Base-by-base conservation (phyloP, 2,113 vertebrate species). In the Thunnus thynnus region DNA sequence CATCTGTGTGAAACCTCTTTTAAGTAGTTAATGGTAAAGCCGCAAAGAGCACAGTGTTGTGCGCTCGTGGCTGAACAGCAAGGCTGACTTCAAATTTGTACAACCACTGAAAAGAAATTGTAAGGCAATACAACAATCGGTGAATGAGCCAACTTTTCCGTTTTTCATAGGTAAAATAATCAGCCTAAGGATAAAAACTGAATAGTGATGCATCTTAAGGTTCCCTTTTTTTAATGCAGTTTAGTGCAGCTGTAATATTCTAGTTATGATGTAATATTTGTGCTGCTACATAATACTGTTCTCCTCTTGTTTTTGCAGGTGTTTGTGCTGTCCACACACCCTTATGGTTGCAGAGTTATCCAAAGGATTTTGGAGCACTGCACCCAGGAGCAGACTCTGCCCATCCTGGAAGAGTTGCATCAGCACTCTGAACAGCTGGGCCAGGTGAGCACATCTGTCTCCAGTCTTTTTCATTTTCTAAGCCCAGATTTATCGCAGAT, bases 361-460 rank as follows among this genome's bases (percentile, higher is more conserved):
- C 98, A 99, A 84, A 96, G 98, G 81, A 99, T 99, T 87, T 91
- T 99, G 86, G 98, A 99, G 78, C 98, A 99, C 86, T 99, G 98
- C 84, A 99, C 98, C 55, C 96, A 97, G 83, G 98, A 99, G 87
- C 98, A 99, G 92, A 99, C 98, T 14, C 90, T 97, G 80, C 97
- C 98, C 20, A 96, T 99, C 89, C 87, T 99, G 67, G 98, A 99
- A 73, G 98, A 99, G 72, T 92, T 99, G 47, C 97, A 99, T 90
- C 97, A 99, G 79, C 97, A 98, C 86, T 99, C 97, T 17, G 98
- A 99, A 65, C 97, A 99, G 91, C 94, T 99, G 51, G 98, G 98
- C 67, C 98, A 99, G 97, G 98, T 98, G 84, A 87, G 91, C 72
- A 68, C 32, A 0, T 36, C 61, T 30, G 79, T 66, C 78, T 54